Percentiles rank a stretch among this genome's conserved stretches.
Evolutionary conservation across 2,113 vertebrate species (phyloP).

Genomic region (Bothrops jararaca): DNA sequence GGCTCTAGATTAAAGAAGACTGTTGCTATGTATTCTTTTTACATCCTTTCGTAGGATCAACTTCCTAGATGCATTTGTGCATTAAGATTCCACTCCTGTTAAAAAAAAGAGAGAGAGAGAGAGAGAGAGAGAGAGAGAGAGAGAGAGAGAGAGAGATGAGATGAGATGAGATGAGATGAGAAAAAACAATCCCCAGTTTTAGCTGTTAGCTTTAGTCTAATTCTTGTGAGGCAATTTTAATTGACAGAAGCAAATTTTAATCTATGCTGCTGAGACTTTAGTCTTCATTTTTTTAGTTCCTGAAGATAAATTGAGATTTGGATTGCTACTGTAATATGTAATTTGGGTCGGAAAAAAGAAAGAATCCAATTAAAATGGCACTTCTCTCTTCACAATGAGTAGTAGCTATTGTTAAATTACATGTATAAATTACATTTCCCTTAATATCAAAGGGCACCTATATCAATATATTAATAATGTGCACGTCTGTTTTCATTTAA

Average conservation of each 20-base stretch:
- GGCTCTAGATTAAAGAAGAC: neutral
- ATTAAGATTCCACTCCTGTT: neutral
- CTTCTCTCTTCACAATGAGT: neutral
- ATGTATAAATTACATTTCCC: neutral
- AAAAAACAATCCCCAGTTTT: neutral
- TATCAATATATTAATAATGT: neutral
- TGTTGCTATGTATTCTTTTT: neutral
- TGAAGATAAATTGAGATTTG: neutral
- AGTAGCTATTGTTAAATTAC: neutral
- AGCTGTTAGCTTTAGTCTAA: neutral
- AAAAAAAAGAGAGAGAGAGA: neutral
- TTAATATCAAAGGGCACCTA: neutral
- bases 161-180: neutral
- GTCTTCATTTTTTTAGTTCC: neutral
- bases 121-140: no score
- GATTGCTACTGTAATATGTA: neutral
- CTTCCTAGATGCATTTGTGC: neutral
- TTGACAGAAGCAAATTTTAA: neutral
- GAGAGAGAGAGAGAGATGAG: no score
- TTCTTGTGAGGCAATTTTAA: neutral
- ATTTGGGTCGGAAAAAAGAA: neutral
- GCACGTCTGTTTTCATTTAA: neutral
- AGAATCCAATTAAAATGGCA: neutral
- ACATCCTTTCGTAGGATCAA: neutral
- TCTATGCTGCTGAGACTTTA: neutral